These are phyloP conservation scores for Ophiothrix spiculata DNA, from an alignment of 35 echinoderm and acorn worm species.

Conservation along the genomic window DNA sequence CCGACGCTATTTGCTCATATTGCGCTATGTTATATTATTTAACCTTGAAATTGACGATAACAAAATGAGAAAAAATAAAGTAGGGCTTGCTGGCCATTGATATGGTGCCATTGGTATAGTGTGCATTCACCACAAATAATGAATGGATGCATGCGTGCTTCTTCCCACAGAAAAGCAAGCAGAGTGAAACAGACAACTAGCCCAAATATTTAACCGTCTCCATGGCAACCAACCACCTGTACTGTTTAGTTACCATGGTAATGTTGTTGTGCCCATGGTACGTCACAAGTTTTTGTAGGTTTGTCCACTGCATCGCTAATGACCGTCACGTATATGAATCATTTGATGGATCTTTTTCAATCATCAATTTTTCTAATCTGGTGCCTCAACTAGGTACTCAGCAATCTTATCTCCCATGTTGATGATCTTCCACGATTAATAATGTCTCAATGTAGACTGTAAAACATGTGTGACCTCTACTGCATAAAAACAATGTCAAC, in stretches of 20 bases:
- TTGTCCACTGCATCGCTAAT: no score
- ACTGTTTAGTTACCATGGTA: constrained; percentile 1
- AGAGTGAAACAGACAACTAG: neutral
- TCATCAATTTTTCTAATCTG: no score
- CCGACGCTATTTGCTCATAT: neutral
- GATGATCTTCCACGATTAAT: no score
- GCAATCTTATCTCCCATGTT: no score
- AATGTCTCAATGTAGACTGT: no score
- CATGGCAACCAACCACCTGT: constrained; percentile 11
- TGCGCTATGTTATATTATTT: neutral
- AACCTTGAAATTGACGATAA: neutral
- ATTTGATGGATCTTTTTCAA: no score
- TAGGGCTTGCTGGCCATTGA: neutral
- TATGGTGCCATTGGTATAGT: neutral
- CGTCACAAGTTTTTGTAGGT: neutral
- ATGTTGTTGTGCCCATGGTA: constrained; percentile 11
- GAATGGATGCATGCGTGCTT: neutral
- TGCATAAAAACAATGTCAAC: no score
- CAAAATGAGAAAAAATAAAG: neutral
- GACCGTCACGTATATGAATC: no score
- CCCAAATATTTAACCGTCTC: neutral
- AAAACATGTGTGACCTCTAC: no score
- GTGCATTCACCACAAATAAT: neutral
- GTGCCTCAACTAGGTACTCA: no score
- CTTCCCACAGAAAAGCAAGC: constrained; percentile 1